Conservation (phyloP, 2,797 vertebrate species). For the Xerus rutilus region DNA sequence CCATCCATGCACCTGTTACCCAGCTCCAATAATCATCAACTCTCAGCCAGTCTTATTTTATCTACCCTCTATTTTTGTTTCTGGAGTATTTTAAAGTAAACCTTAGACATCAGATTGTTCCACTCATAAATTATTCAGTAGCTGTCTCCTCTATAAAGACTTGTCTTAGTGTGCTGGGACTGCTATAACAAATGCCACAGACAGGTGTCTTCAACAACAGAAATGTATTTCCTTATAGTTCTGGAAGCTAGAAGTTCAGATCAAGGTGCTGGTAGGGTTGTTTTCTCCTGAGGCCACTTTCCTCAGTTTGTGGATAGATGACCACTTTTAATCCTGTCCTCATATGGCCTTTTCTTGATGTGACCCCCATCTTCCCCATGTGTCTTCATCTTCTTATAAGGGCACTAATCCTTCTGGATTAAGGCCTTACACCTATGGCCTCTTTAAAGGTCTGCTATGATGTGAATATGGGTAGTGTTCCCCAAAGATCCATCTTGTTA, state of each 20-base stretch:
- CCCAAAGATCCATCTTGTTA: background rate
- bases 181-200: background rate
- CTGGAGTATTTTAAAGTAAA: constrained; percentile 44
- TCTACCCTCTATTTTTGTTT: constrained; percentile 50
- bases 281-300: background rate
- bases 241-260: background rate
- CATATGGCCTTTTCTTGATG: background rate
- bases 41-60: constrained; percentile 15
- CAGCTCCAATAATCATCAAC: background rate
- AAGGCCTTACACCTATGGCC: background rate
- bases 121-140: background rate
- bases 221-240: background rate
- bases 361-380: background rate
- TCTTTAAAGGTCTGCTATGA: background rate
- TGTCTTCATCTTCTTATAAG: background rate
- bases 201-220: background rate
- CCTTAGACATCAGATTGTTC: background rate
- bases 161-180: background rate
- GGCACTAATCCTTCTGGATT: background rate
- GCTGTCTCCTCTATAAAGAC: background rate
- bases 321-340: background rate
- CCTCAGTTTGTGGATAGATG: background rate
- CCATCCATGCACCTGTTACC: background rate
- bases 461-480: background rate
- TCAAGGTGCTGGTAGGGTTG: background rate